These are phyloP conservation scores for Bombus affinis DNA, from an alignment of 1,140 invertebrate species.

Conservation along the genomic window DNA sequence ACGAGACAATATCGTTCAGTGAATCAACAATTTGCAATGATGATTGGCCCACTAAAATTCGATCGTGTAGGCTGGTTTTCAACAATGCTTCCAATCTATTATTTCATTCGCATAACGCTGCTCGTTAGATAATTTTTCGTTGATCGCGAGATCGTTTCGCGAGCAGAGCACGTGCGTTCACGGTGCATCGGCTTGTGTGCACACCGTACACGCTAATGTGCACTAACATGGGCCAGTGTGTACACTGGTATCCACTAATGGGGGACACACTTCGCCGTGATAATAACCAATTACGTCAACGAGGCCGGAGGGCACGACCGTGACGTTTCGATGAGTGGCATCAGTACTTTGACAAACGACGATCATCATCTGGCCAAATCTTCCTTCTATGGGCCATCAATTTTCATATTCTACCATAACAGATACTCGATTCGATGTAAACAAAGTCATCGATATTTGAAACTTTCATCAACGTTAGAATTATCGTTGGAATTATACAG, in stretches of 20 bases:
- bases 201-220: conserved; percentile 37
- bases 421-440: too few species aligned
- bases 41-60: neutral
- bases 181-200: conserved; percentile 18
- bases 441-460: neutral
- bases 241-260: conserved; percentile 48
- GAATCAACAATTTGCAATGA: neutral
- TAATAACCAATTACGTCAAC: conserved; percentile 57
- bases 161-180: conserved; percentile 41
- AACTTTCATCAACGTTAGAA: neutral
- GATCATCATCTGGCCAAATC: neutral
- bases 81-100: neutral
- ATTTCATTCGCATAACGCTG: neutral
- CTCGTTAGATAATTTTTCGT: conserved; percentile 34
- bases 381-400: neutral
- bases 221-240: conserved; percentile 46
- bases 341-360: neutral
- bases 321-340: conserved; percentile 43
- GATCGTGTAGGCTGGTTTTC: neutral
- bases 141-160: conserved; percentile 24
- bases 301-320: conserved; percentile 45
- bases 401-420: neutral
- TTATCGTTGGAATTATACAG: neutral
- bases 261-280: conserved; percentile 54
- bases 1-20: neutral